Conservation (phyloP, 1,140 invertebrate species). For the Aphelenchoides fujianensis region DNA sequence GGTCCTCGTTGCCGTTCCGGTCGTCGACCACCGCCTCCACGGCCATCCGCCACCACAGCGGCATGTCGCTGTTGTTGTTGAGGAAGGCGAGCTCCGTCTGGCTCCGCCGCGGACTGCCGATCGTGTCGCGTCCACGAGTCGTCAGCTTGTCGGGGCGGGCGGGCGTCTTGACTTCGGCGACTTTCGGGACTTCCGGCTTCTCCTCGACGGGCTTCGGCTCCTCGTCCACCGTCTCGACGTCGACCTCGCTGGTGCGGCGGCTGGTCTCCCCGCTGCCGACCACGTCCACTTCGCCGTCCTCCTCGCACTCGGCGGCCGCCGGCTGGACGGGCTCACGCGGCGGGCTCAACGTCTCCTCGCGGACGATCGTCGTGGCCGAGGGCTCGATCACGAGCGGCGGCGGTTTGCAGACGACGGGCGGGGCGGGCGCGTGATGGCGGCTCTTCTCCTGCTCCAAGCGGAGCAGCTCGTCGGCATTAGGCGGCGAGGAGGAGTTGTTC, state of each 20-base stretch:
- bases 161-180: too few species aligned
- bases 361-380: conserved; percentile 22
- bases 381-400: neutral
- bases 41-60: conserved; percentile 22
- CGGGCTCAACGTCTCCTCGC: conserved; percentile 11
- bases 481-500: conserved; percentile 15
- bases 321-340: neutral
- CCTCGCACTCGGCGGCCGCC: neutral
- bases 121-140: neutral
- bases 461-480: conserved; percentile 13
- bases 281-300: neutral
- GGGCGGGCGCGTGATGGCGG: neutral
- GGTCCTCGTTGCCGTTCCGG: conserved; percentile 11
- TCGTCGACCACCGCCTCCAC: conserved; percentile 3
- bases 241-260: neutral
- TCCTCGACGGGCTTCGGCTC: neutral
- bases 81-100: neutral
- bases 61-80: conserved; percentile 25
- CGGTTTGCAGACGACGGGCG: neutral
- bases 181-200: neutral
- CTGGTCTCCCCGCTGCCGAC: neutral
- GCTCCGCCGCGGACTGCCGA: neutral
- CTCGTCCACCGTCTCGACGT: neutral
- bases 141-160: neutral
- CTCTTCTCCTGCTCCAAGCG: conserved; percentile 11